phyloP scores from a whole-genome alignment of 2,797 vertebrate genomes.

The Eremophila alpestris region DNA sequence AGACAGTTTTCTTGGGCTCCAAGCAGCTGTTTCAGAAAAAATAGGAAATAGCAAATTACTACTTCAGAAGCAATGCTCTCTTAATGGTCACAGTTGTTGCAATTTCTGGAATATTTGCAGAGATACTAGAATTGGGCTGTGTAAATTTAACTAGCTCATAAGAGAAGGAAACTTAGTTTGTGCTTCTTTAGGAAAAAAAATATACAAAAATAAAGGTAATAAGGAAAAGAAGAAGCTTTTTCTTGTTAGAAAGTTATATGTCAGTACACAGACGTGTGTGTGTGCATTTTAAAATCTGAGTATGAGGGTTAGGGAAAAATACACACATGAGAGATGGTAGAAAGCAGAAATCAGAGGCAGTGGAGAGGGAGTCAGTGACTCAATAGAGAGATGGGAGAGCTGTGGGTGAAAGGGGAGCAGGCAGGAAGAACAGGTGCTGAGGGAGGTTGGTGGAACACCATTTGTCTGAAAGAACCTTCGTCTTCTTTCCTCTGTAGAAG shows the following conservation, averaged over 20 bases:
- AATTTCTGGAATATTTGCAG: background rate
- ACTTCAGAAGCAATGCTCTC: background rate
- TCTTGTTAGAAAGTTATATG: background rate
- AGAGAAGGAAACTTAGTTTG: background rate
- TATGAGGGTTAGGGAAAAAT: background rate
- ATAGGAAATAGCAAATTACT: background rate
- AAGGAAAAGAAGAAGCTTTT: background rate
- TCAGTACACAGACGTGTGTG: accelerated
- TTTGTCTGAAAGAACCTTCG: background rate
- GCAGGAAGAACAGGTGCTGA: background rate
- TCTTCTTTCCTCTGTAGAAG: background rate
- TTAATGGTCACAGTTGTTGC: background rate
- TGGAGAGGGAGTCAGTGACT: background rate
- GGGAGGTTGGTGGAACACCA: background rate
- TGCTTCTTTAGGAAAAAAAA: background rate
- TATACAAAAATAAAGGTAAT: background rate
- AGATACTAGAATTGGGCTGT: background rate
- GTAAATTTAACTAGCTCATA: background rate
- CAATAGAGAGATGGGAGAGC: background rate
- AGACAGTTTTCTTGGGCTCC: background rate
- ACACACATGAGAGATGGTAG: background rate
- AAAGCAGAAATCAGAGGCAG: background rate
- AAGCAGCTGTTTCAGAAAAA: background rate
- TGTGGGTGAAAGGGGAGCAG: background rate
- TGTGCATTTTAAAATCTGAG: background rate